A percentile compares a stretch with the other conserved stretches of the same genome.
These are phyloP conservation scores for Heliothis peltigera DNA, from an alignment of 2,888 invertebrate genomes.

Conservation along the genomic window DNA sequence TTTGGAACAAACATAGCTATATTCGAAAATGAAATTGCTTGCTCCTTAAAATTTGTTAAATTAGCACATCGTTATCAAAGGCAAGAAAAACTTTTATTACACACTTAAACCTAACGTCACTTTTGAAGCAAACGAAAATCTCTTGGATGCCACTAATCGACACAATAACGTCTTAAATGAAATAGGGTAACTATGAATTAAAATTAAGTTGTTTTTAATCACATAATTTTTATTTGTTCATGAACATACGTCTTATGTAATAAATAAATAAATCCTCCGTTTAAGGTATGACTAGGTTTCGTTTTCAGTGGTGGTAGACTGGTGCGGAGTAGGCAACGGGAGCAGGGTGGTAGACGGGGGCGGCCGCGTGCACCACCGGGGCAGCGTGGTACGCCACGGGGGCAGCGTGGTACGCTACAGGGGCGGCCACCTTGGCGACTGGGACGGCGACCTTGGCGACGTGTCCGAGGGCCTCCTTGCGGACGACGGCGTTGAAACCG, in stretches of 20 bases:
- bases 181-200: too few relatives aligned
- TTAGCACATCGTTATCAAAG: too few relatives aligned
- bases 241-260: constrained; percentile 31
- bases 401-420: constrained; percentile 63
- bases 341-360: constrained; percentile 58
- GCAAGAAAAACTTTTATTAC: too few relatives aligned
- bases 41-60: too few relatives aligned
- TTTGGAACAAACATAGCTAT: too few relatives aligned
- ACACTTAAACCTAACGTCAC: too few relatives aligned
- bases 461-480: constrained; percentile 77
- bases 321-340: constrained; percentile 64
- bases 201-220: background rate
- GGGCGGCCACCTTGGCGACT: constrained; percentile 61
- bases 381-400: constrained; percentile 58
- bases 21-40: too few relatives aligned
- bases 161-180: too few relatives aligned
- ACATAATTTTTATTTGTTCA: constrained; percentile 39
- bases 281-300: constrained; percentile 44
- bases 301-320: constrained; percentile 57
- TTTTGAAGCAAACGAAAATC: too few relatives aligned
- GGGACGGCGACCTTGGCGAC: constrained; percentile 71
- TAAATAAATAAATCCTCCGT: constrained; percentile 44
- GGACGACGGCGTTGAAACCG: constrained; percentile 88
- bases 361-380: constrained; percentile 63
- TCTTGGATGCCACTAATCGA: too few relatives aligned